Conservation (phyloP, 2,888 invertebrate species). For the Pseudococcus viburni region DNA sequence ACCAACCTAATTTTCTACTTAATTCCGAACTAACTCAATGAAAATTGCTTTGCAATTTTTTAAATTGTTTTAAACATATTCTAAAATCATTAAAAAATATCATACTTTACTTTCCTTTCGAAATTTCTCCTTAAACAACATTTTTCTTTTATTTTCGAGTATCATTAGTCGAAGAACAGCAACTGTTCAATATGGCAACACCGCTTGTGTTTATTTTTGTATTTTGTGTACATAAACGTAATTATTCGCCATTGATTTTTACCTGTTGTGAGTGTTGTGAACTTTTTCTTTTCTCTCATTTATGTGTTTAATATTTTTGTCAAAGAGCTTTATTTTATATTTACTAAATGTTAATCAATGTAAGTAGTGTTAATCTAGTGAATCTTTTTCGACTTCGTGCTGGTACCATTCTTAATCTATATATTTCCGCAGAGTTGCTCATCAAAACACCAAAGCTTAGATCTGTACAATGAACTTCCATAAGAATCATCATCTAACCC, state of each 20-base stretch:
- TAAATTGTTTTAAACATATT: too few relatives aligned
- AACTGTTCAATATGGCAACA: conserved; percentile 27
- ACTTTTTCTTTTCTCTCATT: conserved; percentile 2
- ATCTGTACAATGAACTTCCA: background rate
- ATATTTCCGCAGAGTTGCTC: background rate
- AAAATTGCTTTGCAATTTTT: too few relatives aligned
- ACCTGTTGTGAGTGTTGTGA: conserved; percentile 51
- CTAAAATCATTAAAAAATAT: too few relatives aligned
- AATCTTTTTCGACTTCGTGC: background rate
- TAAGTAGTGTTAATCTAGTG: background rate
- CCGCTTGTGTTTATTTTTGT: conserved; percentile 36
- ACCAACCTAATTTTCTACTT: too few relatives aligned
- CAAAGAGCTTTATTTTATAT: background rate
- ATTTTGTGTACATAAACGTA: conserved; percentile 47
- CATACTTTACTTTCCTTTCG: background rate
- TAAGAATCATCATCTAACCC: background rate
- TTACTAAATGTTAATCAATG: background rate
- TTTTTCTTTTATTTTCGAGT: background rate
- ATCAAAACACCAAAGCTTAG: background rate
- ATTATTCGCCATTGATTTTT: conserved; percentile 51
- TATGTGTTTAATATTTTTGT: background rate
- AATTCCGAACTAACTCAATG: too few relatives aligned
- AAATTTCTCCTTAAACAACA: background rate
- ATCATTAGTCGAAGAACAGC: background rate
- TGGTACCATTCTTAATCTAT: background rate